Conservation (phyloP, 2,797 vertebrate species). For the Acipenser oxyrinchus region DNA sequence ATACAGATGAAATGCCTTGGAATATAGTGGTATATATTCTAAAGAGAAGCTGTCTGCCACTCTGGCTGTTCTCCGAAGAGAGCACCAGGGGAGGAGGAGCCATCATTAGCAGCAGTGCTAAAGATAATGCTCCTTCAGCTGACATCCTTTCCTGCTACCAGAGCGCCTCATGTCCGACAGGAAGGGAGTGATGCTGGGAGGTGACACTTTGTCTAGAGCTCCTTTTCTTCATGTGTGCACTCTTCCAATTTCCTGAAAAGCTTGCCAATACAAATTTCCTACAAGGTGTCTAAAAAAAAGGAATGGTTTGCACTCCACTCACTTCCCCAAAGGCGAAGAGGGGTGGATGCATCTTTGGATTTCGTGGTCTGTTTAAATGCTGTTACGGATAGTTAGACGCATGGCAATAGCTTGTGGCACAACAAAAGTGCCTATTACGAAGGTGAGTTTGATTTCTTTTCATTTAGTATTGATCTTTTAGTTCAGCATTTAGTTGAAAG, state of each 20-base stretch:
- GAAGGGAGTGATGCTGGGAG: slow-evolving; percentile 48
- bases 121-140: neutral
- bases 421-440: too few species aligned
- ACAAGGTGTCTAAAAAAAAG: slow-evolving; percentile 35
- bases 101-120: slow-evolving; percentile 1
- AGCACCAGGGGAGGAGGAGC: neutral
- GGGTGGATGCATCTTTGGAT: slow-evolving; percentile 2
- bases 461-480: too few species aligned
- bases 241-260: slow-evolving; percentile 53
- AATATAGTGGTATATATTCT: too few species aligned
- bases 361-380: neutral
- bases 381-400: neutral
- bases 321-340: slow-evolving; percentile 4
- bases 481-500: too few species aligned
- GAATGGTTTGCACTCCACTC: slow-evolving; percentile 25
- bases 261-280: slow-evolving; percentile 49
- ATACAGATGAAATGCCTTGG: too few species aligned
- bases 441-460: too few species aligned
- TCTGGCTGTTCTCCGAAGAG: slow-evolving; percentile 1
- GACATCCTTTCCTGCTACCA: slow-evolving; percentile 33
- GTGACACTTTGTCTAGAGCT: slow-evolving; percentile 44
- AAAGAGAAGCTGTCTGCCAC: neutral
- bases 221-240: slow-evolving; percentile 41
- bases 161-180: slow-evolving; percentile 39
- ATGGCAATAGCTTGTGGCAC: too few species aligned